Conservation (phyloP, 2,888 invertebrate genomes). For the Tinea pellionella region DNA sequence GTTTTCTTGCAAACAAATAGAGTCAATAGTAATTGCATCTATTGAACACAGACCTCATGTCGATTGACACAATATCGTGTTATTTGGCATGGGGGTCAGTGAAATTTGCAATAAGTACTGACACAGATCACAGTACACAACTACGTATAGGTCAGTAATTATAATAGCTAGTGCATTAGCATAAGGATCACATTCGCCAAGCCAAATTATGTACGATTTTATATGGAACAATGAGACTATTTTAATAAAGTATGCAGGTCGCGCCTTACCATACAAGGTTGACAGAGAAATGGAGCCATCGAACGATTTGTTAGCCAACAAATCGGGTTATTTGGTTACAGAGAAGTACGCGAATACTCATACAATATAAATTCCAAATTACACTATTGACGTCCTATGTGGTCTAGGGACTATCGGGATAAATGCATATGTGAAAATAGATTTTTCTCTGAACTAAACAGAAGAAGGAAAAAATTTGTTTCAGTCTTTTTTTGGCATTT, state of each 20-base stretch:
- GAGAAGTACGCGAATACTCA: too few species aligned
- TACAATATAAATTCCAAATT: too few species aligned
- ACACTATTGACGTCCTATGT: too few species aligned
- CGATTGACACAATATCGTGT: background rate
- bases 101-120: background rate
- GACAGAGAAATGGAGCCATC: constrained; percentile 26
- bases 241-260: constrained; percentile 22
- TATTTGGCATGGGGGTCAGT: background rate
- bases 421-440: too few species aligned
- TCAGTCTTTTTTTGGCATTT: too few species aligned
- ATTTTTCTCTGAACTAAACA: too few species aligned
- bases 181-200: background rate
- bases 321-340: background rate
- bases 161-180: background rate
- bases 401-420: too few species aligned
- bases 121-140: background rate
- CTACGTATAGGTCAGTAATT: background rate
- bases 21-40: background rate
- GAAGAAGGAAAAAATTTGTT: too few species aligned
- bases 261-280: constrained; percentile 28
- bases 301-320: background rate
- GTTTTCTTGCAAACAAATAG: too few species aligned
- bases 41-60: background rate
- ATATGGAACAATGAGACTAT: too few species aligned
- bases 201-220: background rate